A percentile compares a stretch with the other conserved stretches of the same genome.
These are phyloP conservation scores for Plestiodon gilberti DNA, from an alignment of 2,113 vertebrate genomes.

Conservation along the genomic window DNA sequence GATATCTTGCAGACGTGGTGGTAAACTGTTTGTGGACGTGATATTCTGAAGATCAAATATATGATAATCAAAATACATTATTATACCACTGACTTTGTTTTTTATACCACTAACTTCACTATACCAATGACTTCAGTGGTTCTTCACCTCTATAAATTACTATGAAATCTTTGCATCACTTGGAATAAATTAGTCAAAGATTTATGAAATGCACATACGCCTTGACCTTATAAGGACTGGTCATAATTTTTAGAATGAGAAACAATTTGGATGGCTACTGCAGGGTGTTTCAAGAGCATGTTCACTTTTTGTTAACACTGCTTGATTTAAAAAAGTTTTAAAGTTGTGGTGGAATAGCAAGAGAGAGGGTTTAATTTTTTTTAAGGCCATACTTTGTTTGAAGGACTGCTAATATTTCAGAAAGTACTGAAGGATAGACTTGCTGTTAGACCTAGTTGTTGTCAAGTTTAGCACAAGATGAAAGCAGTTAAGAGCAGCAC, in stretches of 20 bases:
- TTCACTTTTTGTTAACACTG: constrained; percentile 32
- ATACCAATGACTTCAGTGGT: not conserved
- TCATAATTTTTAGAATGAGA: constrained; percentile 28
- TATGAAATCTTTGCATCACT: not conserved
- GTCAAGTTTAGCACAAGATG: not conserved
- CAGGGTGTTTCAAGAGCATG: constrained; percentile 51
- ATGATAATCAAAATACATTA: not conserved
- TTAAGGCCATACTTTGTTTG: constrained; percentile 23
- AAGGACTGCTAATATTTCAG: constrained; percentile 59
- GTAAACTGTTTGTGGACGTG: not conserved
- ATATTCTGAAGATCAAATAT: not conserved
- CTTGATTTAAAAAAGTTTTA: constrained; percentile 13
- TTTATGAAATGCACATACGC: constrained; percentile 19
- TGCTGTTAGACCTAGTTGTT: not conserved
- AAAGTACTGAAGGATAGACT: constrained; percentile 10
- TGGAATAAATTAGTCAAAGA: not conserved
- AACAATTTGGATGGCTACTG: constrained; percentile 74
- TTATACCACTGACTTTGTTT: not conserved
- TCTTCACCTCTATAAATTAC: not conserved
- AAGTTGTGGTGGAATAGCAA: constrained; percentile 7
- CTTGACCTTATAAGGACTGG: not conserved
- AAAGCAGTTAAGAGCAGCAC: too few relatives aligned
- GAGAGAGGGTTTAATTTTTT: constrained; percentile 8
- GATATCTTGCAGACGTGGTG: not conserved
- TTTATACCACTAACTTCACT: too few relatives aligned